Conservation (phyloP, 2,888 invertebrate genomes). For the Pedicia rivosa region DNA sequence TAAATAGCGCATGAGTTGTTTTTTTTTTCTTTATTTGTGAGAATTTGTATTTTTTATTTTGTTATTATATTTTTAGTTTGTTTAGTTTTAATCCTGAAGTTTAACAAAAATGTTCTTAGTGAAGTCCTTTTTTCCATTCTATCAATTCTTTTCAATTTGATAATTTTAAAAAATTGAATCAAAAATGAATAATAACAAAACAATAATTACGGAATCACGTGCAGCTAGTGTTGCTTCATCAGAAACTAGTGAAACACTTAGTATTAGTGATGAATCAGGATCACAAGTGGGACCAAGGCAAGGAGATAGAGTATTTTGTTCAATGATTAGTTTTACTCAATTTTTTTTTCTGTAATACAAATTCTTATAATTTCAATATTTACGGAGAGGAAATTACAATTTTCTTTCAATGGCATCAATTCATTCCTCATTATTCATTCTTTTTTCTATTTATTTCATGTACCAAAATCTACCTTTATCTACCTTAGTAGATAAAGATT, state of each 20-base stretch:
- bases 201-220: background rate
- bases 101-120: background rate
- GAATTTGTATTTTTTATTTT: no score
- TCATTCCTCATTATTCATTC: no score
- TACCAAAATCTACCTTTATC: no score
- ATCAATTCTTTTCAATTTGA: background rate
- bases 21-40: background rate
- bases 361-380: background rate
- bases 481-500: no score
- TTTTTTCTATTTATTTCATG: no score
- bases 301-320: background rate
- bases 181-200: background rate
- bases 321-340: background rate
- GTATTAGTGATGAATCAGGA: constrained; percentile 21
- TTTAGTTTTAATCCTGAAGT: no score
- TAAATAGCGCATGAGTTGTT: background rate
- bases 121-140: background rate
- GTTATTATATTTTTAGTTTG: no score
- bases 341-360: background rate
- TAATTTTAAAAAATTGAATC: background rate
- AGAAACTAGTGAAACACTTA: constrained; percentile 26
- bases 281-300: constrained; percentile 4
- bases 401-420: no score
- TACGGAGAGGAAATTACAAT: no score
- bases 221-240: constrained; percentile 21